These are phyloP conservation scores for Orthochromis indermauri DNA, from an alignment of 2,113 vertebrate genomes.

Conservation along the genomic window DNA sequence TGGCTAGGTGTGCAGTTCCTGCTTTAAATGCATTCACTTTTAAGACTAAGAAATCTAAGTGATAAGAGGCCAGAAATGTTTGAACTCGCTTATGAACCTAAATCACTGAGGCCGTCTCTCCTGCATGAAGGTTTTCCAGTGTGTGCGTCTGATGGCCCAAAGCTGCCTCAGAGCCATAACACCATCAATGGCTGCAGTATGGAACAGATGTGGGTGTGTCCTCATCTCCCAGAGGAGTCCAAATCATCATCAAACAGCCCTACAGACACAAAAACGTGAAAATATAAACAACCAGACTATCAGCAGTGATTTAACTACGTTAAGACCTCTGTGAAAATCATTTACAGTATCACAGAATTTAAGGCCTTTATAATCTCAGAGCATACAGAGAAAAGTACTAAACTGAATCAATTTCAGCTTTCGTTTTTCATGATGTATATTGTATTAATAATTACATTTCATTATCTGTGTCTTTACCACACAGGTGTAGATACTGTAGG, in stretches of 20 bases:
- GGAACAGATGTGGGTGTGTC: neutral
- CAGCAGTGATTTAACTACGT: rapidly evolving
- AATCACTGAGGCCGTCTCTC: neutral
- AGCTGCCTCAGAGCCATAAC: rapidly evolving
- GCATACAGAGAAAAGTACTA: too few relatives aligned
- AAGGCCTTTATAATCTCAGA: too few relatives aligned
- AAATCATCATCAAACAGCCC: neutral
- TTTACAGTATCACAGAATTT: too few relatives aligned
- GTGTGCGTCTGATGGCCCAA: neutral
- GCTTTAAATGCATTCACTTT: neutral
- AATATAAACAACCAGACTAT: neutral
- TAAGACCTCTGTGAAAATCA: too few relatives aligned
- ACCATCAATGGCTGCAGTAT: neutral
- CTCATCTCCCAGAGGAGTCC: neutral
- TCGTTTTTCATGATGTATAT: rapidly evolving
- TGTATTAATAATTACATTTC: too few relatives aligned
- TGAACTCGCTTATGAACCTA: rapidly evolving
- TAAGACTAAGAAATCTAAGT: neutral
- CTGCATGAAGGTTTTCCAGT: neutral
- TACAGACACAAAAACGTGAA: neutral
- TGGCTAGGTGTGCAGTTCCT: neutral
- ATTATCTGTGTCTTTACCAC: too few relatives aligned
- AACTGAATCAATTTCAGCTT: too few relatives aligned
- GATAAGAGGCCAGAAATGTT: neutral
- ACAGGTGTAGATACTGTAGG: too few relatives aligned